Evolutionary conservation across 2,888 invertebrate genomes (phyloP).

Genomic region (Chaitophorus viminalis): DNA sequence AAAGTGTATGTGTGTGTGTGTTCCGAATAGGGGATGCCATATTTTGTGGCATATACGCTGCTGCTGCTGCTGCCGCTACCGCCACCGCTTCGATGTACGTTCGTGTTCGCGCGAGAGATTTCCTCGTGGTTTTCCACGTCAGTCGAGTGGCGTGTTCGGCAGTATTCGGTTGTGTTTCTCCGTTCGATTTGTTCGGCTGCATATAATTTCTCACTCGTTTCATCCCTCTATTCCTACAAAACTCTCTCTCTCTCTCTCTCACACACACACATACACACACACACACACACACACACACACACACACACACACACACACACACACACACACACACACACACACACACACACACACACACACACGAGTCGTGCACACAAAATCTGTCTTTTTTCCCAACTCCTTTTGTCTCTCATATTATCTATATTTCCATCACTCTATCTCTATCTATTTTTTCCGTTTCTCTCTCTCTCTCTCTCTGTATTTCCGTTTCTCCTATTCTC

Average conservation of each 20-base stretch:
- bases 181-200: neutral
- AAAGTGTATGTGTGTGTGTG: too few species aligned
- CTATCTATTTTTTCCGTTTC: too few species aligned
- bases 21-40: neutral
- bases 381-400: neutral
- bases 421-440: too few species aligned
- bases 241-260: neutral
- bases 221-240: neutral
- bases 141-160: conserved; percentile 58
- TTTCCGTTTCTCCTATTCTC: too few species aligned
- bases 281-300: neutral
- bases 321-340: too few species aligned
- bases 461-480: too few species aligned
- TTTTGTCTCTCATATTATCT: too few species aligned
- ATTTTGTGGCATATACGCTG: neutral
- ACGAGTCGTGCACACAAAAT: too few species aligned
- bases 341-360: neutral
- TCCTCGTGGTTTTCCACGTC: conserved; percentile 51
- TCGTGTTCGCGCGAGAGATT: conserved; percentile 29
- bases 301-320: too few species aligned
- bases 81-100: neutral
- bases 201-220: neutral
- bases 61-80: neutral
- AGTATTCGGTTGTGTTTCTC: conserved; percentile 15
- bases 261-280: neutral